These are phyloP conservation scores for Oligia strigilis DNA, from an alignment of 2,888 invertebrate species.

Conservation along the genomic window DNA sequence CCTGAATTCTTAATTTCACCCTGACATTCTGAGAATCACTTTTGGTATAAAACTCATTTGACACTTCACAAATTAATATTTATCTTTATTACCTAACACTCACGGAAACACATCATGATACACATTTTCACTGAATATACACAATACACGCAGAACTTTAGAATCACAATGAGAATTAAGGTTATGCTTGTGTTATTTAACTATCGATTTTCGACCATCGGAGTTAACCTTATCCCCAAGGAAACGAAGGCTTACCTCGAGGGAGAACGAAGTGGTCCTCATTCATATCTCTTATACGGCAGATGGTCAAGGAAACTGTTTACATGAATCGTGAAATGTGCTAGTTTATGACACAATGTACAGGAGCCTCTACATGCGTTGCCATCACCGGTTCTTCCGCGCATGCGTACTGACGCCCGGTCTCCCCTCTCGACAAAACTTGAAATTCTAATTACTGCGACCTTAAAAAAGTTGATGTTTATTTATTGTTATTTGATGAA, in stretches of 20 bases:
- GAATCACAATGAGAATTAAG: constrained; percentile 64
- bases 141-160: constrained; percentile 4
- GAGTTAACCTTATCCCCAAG: constrained; percentile 66
- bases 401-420: constrained; percentile 75
- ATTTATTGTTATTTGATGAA: neutral
- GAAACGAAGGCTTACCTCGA: constrained; percentile 92
- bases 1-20: constrained; percentile 38
- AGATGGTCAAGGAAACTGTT: constrained; percentile 81
- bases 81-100: constrained; percentile 8
- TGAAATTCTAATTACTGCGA: constrained; percentile 68
- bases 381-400: constrained; percentile 68
- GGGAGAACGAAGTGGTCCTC: constrained; percentile 96
- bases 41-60: constrained; percentile 41
- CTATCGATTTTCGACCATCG: constrained; percentile 83
- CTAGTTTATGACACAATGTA: constrained; percentile 63
- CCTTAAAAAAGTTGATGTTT: constrained; percentile 59
- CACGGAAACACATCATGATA: constrained; percentile 1
- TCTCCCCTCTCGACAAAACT: constrained; percentile 69
- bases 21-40: constrained; percentile 24
- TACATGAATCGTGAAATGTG: constrained; percentile 65
- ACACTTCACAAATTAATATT: constrained; percentile 29
- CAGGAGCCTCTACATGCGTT: constrained; percentile 63
- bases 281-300: constrained; percentile 94
- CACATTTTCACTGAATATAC: constrained; percentile 12
- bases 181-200: constrained; percentile 87